Base-by-base conservation (phyloP, 1,140 invertebrate genomes). In the Spodoptera litura region DNA sequence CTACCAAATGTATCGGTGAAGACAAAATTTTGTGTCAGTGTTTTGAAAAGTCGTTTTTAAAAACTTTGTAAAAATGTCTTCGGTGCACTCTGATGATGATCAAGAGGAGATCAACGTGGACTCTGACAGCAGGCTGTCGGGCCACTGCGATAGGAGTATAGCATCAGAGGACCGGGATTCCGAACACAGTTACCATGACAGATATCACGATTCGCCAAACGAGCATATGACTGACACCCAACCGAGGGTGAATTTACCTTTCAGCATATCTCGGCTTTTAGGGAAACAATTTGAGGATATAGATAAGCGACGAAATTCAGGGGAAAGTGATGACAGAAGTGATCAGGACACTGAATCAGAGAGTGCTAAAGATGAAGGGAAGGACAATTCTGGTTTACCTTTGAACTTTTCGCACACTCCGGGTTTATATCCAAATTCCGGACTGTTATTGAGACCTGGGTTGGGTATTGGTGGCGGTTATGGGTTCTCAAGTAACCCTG, bases 191-290 rank as follows among this genome's bases (percentile, higher is more conserved):
- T 93, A 90, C 71, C 89, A 94, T 82, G 92, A 91, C 49, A 88
- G 90, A 76, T 94, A 93, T 51, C 91, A 88, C 12, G 89, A 93
- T 79, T 95, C 92, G 0, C 94, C 94, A 0, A 94, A 89, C 77
- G 93, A 89, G 2, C 92, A 94, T 53, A 87, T 94, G 85, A 92
- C 91, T 8, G 89, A 91, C 15, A 90, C 91, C 31, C 95, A 96
- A 85, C 95, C 93, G 84, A 95, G 95, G 84, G 95, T 96, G 83
- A 96, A 96, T 82, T 85, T 96, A 75, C 96, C 96, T 52, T 96
- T 96, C 88, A 96, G 96, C 88, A 96, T 96, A 95, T 96, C 96
- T n/a, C 95, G 96, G 86, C 93, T 96, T 80, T 92, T 96, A 78
- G 96, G 96, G 4, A 96, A 96, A 90, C 96, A 96, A 82, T 96